Evolutionary conservation across 2,113 vertebrate species (phyloP).

Genomic region (Cochlearius cochlearius): DNA sequence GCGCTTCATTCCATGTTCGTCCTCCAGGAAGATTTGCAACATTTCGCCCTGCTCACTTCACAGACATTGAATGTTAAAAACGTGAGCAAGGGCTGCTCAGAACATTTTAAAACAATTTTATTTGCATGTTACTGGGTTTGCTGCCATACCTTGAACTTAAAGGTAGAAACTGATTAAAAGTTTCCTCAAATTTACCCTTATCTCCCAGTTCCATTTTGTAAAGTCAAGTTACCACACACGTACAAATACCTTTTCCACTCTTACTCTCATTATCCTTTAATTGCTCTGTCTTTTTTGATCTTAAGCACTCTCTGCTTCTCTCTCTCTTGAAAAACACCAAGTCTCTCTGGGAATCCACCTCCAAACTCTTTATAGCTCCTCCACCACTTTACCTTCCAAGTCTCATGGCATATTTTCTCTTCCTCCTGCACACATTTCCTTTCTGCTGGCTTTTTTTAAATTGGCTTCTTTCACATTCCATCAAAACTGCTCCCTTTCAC

Average conservation of each 20-base stretch:
- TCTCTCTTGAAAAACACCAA: not conserved
- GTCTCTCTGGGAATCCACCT: not conserved
- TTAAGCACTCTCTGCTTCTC: not conserved
- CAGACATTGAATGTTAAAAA: too few species aligned
- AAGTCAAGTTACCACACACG: not conserved
- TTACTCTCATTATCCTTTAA: not conserved
- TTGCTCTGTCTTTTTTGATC: not conserved
- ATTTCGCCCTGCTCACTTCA: not conserved
- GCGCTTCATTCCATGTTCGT: not conserved
- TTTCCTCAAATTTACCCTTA: not conserved
- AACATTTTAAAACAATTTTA: not conserved
- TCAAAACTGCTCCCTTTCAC: constrained; percentile 1
- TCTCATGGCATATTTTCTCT: not conserved
- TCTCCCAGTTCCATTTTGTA: not conserved
- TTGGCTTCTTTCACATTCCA: not conserved
- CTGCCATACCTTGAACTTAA: not conserved
- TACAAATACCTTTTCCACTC: not conserved
- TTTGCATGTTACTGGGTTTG: not conserved
- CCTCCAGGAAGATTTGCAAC: not conserved
- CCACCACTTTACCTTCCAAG: not conserved
- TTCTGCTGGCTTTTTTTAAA: not conserved
- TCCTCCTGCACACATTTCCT: not conserved
- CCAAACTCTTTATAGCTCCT: not conserved
- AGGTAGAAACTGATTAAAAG: not conserved
- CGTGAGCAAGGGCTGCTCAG: not conserved